A percentile compares a stretch with the other conserved stretches of the same genome.
These are phyloP conservation scores for Nannoperca obscura DNA, from an alignment of 2,797 vertebrate species.

Conservation along the genomic window DNA sequence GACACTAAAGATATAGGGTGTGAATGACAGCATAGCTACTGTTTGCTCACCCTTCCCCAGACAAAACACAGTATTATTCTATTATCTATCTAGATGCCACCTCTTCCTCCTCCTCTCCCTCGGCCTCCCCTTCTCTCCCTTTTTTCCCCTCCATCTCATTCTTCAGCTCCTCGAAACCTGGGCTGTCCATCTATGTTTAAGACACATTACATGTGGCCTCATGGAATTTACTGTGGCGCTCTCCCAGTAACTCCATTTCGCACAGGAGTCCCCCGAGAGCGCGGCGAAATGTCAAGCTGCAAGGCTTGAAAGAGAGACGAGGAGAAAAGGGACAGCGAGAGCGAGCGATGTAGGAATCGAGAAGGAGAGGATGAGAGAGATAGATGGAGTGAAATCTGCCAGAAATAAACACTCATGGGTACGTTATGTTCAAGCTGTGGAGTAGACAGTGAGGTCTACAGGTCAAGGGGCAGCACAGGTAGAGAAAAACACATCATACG, in stretches of 20 bases:
- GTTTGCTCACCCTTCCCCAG: slow-evolving; percentile 92
- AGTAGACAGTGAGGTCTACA: slow-evolving; percentile 67
- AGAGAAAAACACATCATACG: neutral
- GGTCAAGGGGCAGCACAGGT: slow-evolving; percentile 39
- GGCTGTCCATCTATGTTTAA: slow-evolving; percentile 99
- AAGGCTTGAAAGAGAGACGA: slow-evolving; percentile 79
- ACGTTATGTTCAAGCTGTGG: slow-evolving; percentile 92
- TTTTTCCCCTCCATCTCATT: slow-evolving; percentile 44
- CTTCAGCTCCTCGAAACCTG: slow-evolving; percentile 86
- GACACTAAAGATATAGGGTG: slow-evolving; percentile 98
- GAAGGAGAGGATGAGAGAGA: slow-evolving; percentile 67
- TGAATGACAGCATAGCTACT: slow-evolving; percentile 96
- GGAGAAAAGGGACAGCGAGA: slow-evolving; percentile 68
- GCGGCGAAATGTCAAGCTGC: slow-evolving; percentile 97
- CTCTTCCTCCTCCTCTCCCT: slow-evolving; percentile 53
- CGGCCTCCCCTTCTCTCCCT: slow-evolving; percentile 20
- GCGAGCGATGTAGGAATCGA: slow-evolving; percentile 42
- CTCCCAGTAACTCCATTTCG: slow-evolving; percentile 99
- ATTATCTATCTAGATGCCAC: slow-evolving; percentile 92
- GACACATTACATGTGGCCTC: slow-evolving; percentile 98
- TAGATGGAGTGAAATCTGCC: slow-evolving; percentile 92
- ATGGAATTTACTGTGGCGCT: slow-evolving; percentile 99
- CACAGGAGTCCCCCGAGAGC: slow-evolving; percentile 94
- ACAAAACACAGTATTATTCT: slow-evolving; percentile 99
- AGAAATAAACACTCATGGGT: slow-evolving; percentile 97